Evolutionary conservation across 2,888 invertebrate genomes (phyloP).

Genomic region (Apamea crenata): DNA sequence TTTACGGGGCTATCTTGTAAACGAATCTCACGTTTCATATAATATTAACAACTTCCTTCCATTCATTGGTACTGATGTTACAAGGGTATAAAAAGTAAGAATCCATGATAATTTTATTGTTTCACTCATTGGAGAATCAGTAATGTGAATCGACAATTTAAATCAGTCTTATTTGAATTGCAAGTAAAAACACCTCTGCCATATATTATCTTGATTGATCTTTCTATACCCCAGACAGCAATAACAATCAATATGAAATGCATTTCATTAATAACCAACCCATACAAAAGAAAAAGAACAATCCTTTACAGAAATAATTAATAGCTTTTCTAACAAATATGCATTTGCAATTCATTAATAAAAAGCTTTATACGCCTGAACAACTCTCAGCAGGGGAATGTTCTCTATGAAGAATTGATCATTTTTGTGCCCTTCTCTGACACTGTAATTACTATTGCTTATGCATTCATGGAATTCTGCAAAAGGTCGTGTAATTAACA

Average conservation of each 20-base stretch:
- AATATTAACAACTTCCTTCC: constrained; percentile 77
- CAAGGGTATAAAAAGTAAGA: constrained; percentile 59
- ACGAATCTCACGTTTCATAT: constrained; percentile 71
- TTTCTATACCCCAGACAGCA: constrained; percentile 1
- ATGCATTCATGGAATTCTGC: constrained; percentile 58
- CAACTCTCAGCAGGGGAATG: constrained; percentile 33
- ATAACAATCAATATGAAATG: constrained; percentile 14
- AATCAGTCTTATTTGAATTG: background rate
- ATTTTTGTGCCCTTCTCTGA: constrained; percentile 70
- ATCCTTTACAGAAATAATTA: constrained; percentile 33
- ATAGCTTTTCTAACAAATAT: constrained; percentile 28
- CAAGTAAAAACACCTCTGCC: background rate
- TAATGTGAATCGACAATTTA: constrained; percentile 3
- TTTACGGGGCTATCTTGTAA: constrained; percentile 68
- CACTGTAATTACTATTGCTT: constrained; percentile 66
- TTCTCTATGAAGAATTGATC: constrained; percentile 57
- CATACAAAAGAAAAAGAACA: constrained; percentile 9
- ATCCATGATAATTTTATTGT: constrained; percentile 47
- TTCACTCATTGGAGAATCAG: constrained; percentile 10
- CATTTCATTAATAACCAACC: constrained; percentile 16
- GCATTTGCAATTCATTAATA: constrained; percentile 45
- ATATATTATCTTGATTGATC: constrained; percentile 7
- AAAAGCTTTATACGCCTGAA: constrained; percentile 58
- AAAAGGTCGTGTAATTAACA: constrained; percentile 58
- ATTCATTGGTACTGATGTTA: constrained; percentile 68